Percentiles rank a stretch among this genome's conserved stretches.
Evolutionary conservation across 2,113 vertebrate genomes (phyloP).

Genomic region (Cisticola juncidis): DNA sequence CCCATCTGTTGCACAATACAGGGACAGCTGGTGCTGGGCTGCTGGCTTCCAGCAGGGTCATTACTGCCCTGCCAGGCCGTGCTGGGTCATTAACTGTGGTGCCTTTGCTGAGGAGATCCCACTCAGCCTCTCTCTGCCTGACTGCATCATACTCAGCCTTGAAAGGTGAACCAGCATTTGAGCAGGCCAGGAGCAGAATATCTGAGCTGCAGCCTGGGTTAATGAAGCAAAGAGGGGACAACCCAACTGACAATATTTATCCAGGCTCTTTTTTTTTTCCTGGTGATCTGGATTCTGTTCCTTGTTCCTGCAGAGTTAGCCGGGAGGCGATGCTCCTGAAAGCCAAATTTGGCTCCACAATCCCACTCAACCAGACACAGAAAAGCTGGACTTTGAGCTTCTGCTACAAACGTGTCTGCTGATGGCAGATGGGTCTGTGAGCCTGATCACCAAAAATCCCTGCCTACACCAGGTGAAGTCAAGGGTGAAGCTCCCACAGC

Average conservation of each 20-base stretch:
- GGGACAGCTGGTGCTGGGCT: constrained; percentile 54
- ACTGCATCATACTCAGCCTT: neutral
- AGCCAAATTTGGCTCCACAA: neutral
- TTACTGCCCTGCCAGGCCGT: neutral
- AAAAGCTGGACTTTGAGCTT: neutral
- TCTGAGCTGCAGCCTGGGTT: neutral
- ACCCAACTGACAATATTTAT: neutral
- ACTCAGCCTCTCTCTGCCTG: neutral
- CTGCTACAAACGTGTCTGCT: neutral
- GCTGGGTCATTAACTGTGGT: neutral
- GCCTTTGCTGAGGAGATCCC: constrained; percentile 21
- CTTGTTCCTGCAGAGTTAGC: neutral
- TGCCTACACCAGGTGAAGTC: neutral
- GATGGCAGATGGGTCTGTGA: neutral
- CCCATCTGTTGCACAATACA: constrained; percentile 41
- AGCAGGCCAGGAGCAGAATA: neutral
- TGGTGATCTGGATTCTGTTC: neutral
- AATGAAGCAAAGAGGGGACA: neutral
- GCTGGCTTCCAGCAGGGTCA: constrained; percentile 48
- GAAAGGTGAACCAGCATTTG: neutral
- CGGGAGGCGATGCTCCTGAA: neutral
- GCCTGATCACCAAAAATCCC: neutral
- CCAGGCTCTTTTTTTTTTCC: neutral
- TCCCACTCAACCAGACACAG: neutral
- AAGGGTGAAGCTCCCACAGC: neutral